phyloP scores from a whole-genome alignment of 2,113 vertebrate genomes.

The Orthonyx spaldingii region DNA sequence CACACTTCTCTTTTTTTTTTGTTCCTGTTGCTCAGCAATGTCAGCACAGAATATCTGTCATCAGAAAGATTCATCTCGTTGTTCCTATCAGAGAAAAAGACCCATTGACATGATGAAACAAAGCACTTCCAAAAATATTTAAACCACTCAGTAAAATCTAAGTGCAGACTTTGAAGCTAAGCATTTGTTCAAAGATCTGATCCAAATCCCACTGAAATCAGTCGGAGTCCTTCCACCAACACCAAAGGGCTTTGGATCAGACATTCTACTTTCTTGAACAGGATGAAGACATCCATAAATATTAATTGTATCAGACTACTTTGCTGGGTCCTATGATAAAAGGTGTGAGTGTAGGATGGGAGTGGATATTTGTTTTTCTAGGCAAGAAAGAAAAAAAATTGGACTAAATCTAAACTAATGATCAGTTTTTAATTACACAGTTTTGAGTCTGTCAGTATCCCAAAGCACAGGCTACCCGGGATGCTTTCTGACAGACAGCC shows the following conservation, averaged over 20 bases:
- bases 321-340: neutral
- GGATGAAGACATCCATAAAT: neutral
- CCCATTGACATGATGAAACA: neutral
- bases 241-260: conserved; percentile 10
- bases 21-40: neutral
- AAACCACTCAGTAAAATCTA: neutral
- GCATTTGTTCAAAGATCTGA: neutral
- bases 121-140: conserved; percentile 32
- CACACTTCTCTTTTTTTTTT: neutral
- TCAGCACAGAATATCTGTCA: neutral
- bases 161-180: neutral
- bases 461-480: neutral
- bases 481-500: neutral
- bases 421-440: neutral
- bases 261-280: neutral
- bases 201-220: neutral
- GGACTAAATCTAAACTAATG: neutral
- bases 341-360: neutral
- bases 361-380: neutral
- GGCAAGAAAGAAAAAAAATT: neutral
- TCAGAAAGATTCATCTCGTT: neutral
- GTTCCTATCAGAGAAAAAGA: neutral
- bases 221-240: neutral
- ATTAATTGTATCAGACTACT: neutral
- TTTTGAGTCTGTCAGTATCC: neutral